A percentile compares a stretch with the other conserved stretches of the same genome.
Conservation (phyloP, 2,797 vertebrate species). For the Microctenopoma steveboyesi region DNA sequence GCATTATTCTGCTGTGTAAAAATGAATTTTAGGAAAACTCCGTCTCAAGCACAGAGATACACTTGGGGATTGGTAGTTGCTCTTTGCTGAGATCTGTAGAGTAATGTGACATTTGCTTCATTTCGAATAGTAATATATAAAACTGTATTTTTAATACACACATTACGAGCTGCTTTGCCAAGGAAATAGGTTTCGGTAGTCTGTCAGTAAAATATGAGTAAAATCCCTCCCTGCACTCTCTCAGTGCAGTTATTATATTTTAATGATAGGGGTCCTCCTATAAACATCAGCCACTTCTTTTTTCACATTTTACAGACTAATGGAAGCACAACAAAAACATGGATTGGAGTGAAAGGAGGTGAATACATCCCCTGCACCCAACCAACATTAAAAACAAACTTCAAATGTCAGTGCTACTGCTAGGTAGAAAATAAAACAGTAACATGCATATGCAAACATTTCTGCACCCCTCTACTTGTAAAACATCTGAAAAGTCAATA, state of each 20-base stretch:
- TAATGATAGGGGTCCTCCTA: slow-evolving; percentile 34
- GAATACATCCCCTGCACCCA: background rate
- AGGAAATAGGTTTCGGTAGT: background rate
- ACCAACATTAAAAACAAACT: background rate
- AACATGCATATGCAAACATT: background rate
- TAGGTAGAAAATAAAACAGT: background rate
- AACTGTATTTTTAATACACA: slow-evolving; percentile 35
- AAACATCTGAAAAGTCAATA: no score
- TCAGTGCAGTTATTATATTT: slow-evolving; percentile 29
- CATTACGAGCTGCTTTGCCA: slow-evolving; percentile 17
- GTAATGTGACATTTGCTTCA: slow-evolving; percentile 33
- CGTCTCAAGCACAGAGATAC: slow-evolving; percentile 27
- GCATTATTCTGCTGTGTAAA: slow-evolving; percentile 1
- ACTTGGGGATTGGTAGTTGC: slow-evolving; percentile 12
- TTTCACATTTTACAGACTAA: slow-evolving; percentile 30
- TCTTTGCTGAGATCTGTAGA: slow-evolving; percentile 33
- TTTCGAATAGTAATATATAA: slow-evolving; percentile 29
- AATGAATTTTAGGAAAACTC: slow-evolving; percentile 6
- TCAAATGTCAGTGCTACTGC: background rate
- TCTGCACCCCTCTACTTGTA: background rate
- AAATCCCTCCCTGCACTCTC: background rate
- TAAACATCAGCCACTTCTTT: slow-evolving; percentile 18
- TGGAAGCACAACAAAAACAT: slow-evolving; percentile 21
- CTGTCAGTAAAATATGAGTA: slow-evolving; percentile 13
- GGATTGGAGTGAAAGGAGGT: background rate